These are phyloP conservation scores for Pelvicachromis taeniatus DNA, from an alignment of 2,113 vertebrate species.

Conservation along the genomic window DNA sequence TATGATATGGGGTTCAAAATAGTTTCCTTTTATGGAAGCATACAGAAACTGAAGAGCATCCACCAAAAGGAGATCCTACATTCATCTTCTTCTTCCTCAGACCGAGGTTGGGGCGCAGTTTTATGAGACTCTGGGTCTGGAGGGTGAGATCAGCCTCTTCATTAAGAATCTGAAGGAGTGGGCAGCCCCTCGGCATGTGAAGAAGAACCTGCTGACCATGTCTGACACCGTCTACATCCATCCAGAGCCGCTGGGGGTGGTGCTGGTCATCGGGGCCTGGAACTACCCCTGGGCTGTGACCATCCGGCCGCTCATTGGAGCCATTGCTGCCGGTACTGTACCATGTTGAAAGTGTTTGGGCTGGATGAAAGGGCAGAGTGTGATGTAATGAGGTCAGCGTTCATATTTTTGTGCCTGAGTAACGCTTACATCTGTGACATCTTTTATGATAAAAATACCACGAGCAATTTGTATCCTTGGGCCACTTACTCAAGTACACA, in stretches of 20 bases:
- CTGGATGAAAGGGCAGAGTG: background rate
- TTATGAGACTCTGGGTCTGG: conserved; percentile 75
- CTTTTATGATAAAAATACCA: background rate
- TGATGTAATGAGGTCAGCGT: background rate
- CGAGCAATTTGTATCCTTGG: background rate
- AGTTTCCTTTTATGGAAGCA: background rate
- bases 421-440: background rate
- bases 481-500: background rate
- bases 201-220: conserved; percentile 77
- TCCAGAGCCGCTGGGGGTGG: conserved; percentile 84
- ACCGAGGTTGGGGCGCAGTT: conserved; percentile 65
- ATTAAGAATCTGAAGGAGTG: conserved; percentile 79
- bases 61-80: background rate
- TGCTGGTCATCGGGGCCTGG: conserved; percentile 90
- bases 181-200: conserved; percentile 74
- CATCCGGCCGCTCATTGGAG: conserved; percentile 85
- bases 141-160: conserved; percentile 72
- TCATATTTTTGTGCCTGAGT: background rate
- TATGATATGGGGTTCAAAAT: background rate
- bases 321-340: conserved; percentile 85
- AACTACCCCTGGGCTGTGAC: conserved; percentile 87
- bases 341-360: background rate
- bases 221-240: conserved; percentile 79
- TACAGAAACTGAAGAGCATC: background rate
- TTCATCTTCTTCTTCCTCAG: conserved; percentile 31